Percentiles rank a stretch among this genome's conserved stretches.
These are phyloP conservation scores for Aurelia coerulea DNA, from an alignment of 30 jellyfish, hydroid and myxozoan genomes.

Conservation along the genomic window DNA sequence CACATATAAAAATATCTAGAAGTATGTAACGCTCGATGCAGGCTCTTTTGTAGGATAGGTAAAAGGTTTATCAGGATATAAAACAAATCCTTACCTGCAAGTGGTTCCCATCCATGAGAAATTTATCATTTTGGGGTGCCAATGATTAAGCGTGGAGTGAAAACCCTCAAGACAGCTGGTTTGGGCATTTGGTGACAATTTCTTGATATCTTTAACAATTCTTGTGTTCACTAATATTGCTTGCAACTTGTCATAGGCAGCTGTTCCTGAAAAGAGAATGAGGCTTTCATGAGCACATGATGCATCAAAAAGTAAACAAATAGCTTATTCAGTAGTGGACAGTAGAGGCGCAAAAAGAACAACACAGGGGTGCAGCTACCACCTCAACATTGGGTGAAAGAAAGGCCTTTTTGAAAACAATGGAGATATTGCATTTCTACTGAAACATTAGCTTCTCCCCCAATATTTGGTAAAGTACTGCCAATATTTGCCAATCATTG, in stretches of 20 bases:
- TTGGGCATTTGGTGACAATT: too few species aligned
- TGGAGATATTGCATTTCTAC: neutral
- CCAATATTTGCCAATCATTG: too few species aligned
- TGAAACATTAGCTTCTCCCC: constrained; percentile 10
- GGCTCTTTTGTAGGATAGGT: too few species aligned
- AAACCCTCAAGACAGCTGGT: neutral
- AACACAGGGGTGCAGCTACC: constrained; percentile 8
- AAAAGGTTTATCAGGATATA: neutral
- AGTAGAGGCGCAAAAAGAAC: neutral
- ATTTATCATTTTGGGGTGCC: too few species aligned
- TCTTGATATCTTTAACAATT: too few species aligned
- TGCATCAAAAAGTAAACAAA: neutral
- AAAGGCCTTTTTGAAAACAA: neutral
- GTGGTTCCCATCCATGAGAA: too few species aligned
- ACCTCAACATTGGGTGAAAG: constrained; percentile 7
- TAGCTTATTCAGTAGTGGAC: too few species aligned
- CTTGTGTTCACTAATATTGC: neutral
- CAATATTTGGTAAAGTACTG: too few species aligned
- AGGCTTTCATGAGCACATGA: neutral
- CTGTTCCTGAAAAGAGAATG: neutral
- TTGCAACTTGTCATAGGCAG: neutral
- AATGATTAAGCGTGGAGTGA: too few species aligned
- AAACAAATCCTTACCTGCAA: too few species aligned
- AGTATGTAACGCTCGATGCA: too few species aligned
- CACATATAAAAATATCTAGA: too few species aligned